phyloP scores from a whole-genome alignment of 2,113 vertebrate genomes.

The Sterrhoptilus dennistouni region DNA sequence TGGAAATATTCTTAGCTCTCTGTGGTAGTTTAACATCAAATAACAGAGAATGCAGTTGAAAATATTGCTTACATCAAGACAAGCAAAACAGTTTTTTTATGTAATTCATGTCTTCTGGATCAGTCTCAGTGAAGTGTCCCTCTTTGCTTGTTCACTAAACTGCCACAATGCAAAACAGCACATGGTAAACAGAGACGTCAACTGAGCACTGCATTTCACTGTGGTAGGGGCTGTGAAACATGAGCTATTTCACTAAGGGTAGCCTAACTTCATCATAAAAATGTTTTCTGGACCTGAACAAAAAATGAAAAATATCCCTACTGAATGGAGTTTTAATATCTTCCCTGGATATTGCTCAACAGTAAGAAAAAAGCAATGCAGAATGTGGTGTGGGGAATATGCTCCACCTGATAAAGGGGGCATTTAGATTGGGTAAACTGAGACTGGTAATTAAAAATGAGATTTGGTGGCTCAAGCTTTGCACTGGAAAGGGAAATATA shows the following conservation, averaged over 20 bases:
- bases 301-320: not conserved
- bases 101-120: not conserved
- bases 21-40: not conserved
- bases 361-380: not conserved
- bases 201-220: not conserved
- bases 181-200: not conserved
- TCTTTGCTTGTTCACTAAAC: not conserved
- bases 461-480: not conserved
- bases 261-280: not conserved
- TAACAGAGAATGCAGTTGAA: not conserved
- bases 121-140: not conserved
- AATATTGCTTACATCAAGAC: not conserved
- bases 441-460: not conserved
- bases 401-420: not conserved
- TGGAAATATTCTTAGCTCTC: not conserved
- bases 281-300: not conserved
- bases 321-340: not conserved
- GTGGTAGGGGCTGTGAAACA: not conserved
- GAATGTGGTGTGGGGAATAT: not conserved
- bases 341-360: not conserved
- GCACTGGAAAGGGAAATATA: not conserved
- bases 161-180: not conserved
- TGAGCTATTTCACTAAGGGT: not conserved
- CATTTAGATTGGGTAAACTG: not conserved
- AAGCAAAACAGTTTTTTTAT: not conserved